A percentile compares a stretch with the other conserved stretches of the same genome.
Evolutionary conservation across 2,797 vertebrate genomes (phyloP).

Genomic region (Cygnus olor): DNA sequence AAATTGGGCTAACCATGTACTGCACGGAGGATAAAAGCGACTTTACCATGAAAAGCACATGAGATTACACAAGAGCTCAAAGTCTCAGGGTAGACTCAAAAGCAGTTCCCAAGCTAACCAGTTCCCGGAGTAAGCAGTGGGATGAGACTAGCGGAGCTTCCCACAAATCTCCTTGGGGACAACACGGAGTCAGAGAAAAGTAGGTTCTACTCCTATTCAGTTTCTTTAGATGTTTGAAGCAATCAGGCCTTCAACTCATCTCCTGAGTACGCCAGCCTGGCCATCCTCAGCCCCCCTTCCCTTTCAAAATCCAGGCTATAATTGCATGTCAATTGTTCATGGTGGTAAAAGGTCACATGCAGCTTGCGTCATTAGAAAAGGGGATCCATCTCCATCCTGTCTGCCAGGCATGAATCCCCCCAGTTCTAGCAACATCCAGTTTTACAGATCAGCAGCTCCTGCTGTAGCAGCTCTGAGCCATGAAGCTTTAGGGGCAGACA

Average conservation of each 20-base stretch:
- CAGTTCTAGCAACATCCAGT: fast-evolving
- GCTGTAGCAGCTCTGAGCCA: neutral
- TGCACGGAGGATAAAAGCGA: neutral
- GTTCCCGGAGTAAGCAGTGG: neutral
- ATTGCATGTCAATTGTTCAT: neutral
- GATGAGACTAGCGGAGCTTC: neutral
- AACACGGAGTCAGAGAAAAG: neutral
- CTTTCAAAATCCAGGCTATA: neutral
- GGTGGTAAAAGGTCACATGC: neutral
- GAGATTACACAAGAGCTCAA: neutral
- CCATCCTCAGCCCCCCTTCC: fast-evolving
- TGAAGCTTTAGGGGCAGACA: neutral
- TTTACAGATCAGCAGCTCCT: neutral
- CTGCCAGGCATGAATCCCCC: neutral
- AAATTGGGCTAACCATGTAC: neutral
- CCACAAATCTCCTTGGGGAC: neutral
- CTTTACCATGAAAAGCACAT: neutral
- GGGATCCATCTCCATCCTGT: neutral
- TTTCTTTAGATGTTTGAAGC: neutral
- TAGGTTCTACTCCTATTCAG: neutral
- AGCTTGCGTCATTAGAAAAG: neutral
- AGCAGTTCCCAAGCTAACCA: conserved; percentile 16
- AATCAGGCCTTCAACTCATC: neutral
- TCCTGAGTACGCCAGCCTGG: neutral
- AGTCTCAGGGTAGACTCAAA: neutral